These are phyloP conservation scores for Andrena praecox DNA, from an alignment of 2,888 invertebrate species.

Conservation along the genomic window DNA sequence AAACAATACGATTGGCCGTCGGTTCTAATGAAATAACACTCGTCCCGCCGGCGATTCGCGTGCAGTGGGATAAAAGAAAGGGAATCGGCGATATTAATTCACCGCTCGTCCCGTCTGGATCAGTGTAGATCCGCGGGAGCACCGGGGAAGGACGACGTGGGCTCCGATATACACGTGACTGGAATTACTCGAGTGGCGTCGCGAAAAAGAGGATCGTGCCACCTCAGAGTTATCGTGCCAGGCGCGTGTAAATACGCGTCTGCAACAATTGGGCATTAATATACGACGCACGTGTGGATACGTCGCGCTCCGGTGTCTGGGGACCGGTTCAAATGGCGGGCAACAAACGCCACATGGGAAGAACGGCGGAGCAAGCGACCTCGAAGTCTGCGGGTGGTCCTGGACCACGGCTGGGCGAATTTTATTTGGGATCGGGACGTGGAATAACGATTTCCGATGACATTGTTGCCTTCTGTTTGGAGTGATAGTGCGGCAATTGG, in stretches of 20 bases:
- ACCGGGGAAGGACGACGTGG: conserved; percentile 3
- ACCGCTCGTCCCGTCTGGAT: conserved; percentile 9
- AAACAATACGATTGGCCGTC: background rate
- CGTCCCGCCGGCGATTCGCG: background rate
- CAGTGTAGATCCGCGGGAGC: conserved; percentile 13
- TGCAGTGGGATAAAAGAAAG: background rate
- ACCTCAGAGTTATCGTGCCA: background rate
- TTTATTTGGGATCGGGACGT: background rate
- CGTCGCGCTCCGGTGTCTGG: background rate
- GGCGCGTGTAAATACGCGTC: conserved; percentile 5
- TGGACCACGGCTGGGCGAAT: background rate
- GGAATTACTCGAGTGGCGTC: conserved; percentile 22
- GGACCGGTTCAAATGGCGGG: background rate
- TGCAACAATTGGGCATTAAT: conserved; percentile 33
- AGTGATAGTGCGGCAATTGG: background rate
- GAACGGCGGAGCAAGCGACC: background rate
- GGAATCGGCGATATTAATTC: conserved; percentile 27
- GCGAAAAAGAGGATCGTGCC: background rate
- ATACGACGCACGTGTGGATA: conserved; percentile 28
- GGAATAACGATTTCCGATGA: background rate
- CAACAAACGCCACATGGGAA: background rate
- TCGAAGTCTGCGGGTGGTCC: conserved; percentile 5
- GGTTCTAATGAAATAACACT: background rate
- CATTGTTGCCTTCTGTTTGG: background rate
- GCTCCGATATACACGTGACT: conserved; percentile 2